A percentile compares a stretch with the other conserved stretches of the same genome.
Conservation (phyloP, 2,113 vertebrate genomes). For the Xyrauchen texanus region DNA sequence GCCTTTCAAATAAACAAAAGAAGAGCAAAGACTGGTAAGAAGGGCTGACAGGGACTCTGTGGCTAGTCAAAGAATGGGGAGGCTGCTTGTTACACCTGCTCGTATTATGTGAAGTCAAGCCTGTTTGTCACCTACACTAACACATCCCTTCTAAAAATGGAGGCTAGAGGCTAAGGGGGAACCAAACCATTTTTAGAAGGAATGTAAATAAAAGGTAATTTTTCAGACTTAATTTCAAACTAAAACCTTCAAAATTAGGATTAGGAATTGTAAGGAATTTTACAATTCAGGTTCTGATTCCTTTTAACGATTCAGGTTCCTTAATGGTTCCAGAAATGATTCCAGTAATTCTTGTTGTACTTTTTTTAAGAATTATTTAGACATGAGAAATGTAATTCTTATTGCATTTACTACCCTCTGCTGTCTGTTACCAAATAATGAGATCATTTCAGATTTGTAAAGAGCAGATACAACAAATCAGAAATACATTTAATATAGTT, state of each 20-base stretch:
- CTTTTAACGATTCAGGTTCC: too few species aligned
- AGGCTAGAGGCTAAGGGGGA: constrained; percentile 19
- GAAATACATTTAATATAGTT: too few species aligned
- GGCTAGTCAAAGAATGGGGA: constrained; percentile 66
- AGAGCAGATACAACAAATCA: too few species aligned
- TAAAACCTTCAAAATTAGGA: not conserved
- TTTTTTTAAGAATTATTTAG: too few species aligned
- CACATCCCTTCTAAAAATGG: constrained; percentile 49
- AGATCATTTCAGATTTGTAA: too few species aligned
- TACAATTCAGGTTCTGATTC: too few species aligned
- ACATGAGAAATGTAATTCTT: too few species aligned
- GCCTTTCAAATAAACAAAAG: constrained; percentile 51
- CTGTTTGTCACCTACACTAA: constrained; percentile 63
- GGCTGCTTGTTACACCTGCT: constrained; percentile 67
- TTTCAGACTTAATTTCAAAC: constrained; percentile 1
- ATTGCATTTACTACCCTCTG: too few species aligned
- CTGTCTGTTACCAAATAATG: too few species aligned
- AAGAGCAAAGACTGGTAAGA: constrained; percentile 61
- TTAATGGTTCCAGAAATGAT: too few species aligned
- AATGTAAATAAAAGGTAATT: not conserved
- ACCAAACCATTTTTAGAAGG: not conserved
- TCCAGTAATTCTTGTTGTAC: too few species aligned
- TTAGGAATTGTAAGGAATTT: too few species aligned
- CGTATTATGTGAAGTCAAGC: constrained; percentile 60
- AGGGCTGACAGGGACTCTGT: constrained; percentile 71